Conservation (phyloP, 2,113 vertebrate genomes). For the Heptranchias perlo region DNA sequence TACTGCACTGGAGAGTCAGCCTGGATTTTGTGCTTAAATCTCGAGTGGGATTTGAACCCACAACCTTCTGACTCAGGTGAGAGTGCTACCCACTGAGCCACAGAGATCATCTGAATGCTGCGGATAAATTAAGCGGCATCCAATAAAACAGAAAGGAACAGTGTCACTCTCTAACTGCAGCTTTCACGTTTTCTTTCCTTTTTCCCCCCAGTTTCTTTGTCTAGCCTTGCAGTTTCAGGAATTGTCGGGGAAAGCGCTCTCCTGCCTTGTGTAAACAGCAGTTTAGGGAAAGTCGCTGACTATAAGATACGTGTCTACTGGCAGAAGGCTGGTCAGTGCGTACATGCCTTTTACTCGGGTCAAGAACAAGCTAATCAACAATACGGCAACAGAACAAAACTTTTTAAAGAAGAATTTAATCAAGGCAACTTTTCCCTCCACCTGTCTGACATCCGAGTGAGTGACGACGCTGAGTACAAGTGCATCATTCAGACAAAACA, state of each 20-base stretch:
- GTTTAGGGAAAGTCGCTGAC: neutral
- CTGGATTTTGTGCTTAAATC: too few species aligned
- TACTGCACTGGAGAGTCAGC: too few species aligned
- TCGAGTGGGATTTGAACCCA: too few species aligned
- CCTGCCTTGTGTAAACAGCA: neutral
- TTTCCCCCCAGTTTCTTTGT: neutral
- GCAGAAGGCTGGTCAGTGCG: neutral
- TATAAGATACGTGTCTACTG: conserved; percentile 3
- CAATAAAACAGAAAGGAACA: too few species aligned
- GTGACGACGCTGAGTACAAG: neutral
- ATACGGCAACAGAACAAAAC: neutral
- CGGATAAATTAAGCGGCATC: too few species aligned
- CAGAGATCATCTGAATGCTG: too few species aligned
- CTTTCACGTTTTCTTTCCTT: neutral
- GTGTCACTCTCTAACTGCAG: too few species aligned
- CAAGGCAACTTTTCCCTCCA: neutral
- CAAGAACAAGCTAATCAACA: neutral
- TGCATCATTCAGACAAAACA: neutral
- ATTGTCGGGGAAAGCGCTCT: neutral
- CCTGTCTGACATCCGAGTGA: neutral
- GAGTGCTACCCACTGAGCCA: too few species aligned
- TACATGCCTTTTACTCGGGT: neutral
- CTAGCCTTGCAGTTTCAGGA: neutral
- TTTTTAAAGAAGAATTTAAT: neutral
- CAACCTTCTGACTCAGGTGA: too few species aligned